A percentile compares a stretch with the other conserved stretches of the same genome.
phyloP scores from a whole-genome alignment of 2,113 vertebrate genomes.

The Tor tambroides region DNA sequence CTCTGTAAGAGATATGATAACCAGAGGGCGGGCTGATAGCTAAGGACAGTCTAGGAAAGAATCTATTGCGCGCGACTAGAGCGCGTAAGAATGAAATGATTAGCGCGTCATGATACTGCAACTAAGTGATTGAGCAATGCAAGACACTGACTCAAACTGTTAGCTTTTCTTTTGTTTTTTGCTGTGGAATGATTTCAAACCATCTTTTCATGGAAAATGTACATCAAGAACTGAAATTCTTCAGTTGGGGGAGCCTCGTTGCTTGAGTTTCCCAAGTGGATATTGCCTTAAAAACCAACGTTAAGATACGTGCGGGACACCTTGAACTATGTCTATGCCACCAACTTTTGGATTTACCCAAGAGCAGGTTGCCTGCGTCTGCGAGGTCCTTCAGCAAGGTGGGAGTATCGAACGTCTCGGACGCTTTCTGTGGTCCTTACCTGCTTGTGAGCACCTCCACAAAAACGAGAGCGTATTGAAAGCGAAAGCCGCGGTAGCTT shows the following conservation, averaged over 20 bases:
- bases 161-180: slow-evolving; percentile 6
- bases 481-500: slow-evolving; percentile 89
- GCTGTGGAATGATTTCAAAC: neutral
- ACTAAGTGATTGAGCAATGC: slow-evolving; percentile 37
- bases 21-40: slow-evolving; percentile 57
- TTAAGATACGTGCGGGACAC: slow-evolving; percentile 50
- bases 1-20: slow-evolving; percentile 56
- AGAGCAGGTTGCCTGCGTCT: slow-evolving; percentile 92
- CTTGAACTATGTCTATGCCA: slow-evolving; percentile 87
- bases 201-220: neutral
- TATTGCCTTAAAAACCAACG: neutral
- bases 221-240: neutral
- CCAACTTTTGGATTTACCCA: slow-evolving; percentile 93
- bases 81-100: slow-evolving; percentile 52
- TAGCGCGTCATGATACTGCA: slow-evolving; percentile 28
- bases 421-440: slow-evolving; percentile 90
- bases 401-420: slow-evolving; percentile 91
- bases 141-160: slow-evolving; percentile 25
- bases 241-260: neutral
- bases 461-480: slow-evolving; percentile 92
- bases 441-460: slow-evolving; percentile 91
- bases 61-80: slow-evolving; percentile 50
- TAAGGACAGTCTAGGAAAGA: slow-evolving; percentile 53
- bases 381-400: slow-evolving; percentile 91
- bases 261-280: slow-evolving; percentile 7